Percentiles rank a stretch among this genome's conserved stretches.
These are phyloP conservation scores for Hirtodrosophila histrioides DNA, from an alignment of 2,888 invertebrate genomes.

Conservation along the genomic window DNA sequence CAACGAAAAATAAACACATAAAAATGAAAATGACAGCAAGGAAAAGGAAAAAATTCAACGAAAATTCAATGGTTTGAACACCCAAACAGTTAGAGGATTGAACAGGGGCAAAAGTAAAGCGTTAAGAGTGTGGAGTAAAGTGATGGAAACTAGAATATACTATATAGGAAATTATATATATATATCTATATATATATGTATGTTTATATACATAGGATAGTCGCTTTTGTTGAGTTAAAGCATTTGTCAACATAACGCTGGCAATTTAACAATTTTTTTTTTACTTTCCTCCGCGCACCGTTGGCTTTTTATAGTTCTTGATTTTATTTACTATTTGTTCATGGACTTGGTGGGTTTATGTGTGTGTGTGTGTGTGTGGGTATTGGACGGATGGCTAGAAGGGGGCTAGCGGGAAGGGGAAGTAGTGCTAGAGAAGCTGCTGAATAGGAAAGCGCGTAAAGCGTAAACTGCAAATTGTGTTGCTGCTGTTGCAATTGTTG, in stretches of 20 bases:
- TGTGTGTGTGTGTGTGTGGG: background rate
- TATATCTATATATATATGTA: no score
- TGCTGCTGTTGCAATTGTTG: conserved; percentile 31
- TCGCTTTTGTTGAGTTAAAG: conserved; percentile 36
- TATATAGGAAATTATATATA: no score
- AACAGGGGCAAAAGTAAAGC: no score
- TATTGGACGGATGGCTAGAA: no score
- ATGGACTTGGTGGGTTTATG: conserved; percentile 20
- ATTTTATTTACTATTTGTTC: conserved; percentile 75
- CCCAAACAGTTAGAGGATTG: no score
- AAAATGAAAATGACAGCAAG: conserved; percentile 49
- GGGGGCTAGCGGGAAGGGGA: background rate
- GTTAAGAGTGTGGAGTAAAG: background rate
- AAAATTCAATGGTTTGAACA: background rate
- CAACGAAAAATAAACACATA: conserved; percentile 43
- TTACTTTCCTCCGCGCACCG: conserved; percentile 1
- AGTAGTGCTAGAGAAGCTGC: background rate
- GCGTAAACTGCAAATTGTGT: conserved; percentile 72
- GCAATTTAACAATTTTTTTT: conserved; percentile 51
- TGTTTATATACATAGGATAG: conserved; percentile 3
- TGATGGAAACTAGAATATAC: no score
- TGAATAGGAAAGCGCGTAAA: conserved; percentile 57
- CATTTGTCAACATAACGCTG: conserved; percentile 72
- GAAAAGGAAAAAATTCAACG: conserved; percentile 18
- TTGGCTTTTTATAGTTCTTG: conserved; percentile 67